These are phyloP conservation scores for Pseudeuparius sepicola DNA, from an alignment of 2,888 invertebrate genomes.

Conservation along the genomic window DNA sequence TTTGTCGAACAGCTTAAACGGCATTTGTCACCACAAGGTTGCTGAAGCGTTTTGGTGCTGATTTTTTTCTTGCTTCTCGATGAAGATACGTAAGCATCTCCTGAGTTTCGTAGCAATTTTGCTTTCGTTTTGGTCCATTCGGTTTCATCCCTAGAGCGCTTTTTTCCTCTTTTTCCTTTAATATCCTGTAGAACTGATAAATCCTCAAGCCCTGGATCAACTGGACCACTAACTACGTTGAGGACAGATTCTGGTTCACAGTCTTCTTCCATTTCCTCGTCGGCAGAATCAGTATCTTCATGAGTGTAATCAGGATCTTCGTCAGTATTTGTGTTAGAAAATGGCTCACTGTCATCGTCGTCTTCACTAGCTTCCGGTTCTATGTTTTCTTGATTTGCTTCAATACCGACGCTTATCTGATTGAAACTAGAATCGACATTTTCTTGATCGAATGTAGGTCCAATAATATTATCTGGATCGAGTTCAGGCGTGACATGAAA, in stretches of 20 bases:
- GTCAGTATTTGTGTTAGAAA: slow-evolving; percentile 3
- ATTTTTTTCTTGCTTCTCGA: slow-evolving; percentile 2
- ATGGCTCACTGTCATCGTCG: slow-evolving; percentile 2
- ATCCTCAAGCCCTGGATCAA: neutral
- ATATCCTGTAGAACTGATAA: neutral
- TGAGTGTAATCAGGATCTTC: slow-evolving; percentile 2
- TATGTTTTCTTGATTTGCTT: neutral
- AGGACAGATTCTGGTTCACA: neutral
- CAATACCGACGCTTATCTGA: no score
- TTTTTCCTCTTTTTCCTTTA: slow-evolving; percentile 1
- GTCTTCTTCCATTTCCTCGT: slow-evolving; percentile 1
- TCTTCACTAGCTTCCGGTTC: slow-evolving; percentile 2
- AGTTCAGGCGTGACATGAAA: no score
- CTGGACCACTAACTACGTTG: neutral
- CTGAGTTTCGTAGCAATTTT: slow-evolving; percentile 2
- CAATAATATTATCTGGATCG: neutral
- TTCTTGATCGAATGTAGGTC: neutral
- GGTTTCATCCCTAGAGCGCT: neutral
- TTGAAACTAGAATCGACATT: neutral
- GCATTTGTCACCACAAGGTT: slow-evolving; percentile 2
- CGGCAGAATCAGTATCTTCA: no score
- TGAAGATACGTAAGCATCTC: slow-evolving; percentile 1
- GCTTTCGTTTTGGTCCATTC: slow-evolving; percentile 2
- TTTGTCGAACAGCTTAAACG: slow-evolving; percentile 1
- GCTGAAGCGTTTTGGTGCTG: slow-evolving; percentile 1